Evolutionary conservation across 2,888 invertebrate genomes (phyloP), one percentile per base, ranked within the genome.

Genomic region (Ectemnius lituratus): DNA sequence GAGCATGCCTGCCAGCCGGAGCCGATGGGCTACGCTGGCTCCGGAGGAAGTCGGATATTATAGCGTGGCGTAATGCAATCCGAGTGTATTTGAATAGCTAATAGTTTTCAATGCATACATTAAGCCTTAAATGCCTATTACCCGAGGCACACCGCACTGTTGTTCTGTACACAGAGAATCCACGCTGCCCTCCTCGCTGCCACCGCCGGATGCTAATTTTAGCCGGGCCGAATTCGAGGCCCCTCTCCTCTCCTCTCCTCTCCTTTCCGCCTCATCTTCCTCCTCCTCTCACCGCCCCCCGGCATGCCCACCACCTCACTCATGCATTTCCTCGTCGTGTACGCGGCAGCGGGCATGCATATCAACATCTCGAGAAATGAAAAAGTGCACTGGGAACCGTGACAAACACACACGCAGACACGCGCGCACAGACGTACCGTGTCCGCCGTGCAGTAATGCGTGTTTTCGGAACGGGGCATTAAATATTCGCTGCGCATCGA

Each of bases 41-140:
- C 76, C 61, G 80, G 67, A 78, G 80, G 76, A 82, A 82, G 83
- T 82, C 73, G 70, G 75, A 73, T 83, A 85, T 85, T 86, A 86
- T 72, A 81, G 77, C 70, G 70, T 78, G 81, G 81, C 84, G 86
- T 87, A 88, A 88, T 88, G 84, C 87, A 88, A 88, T 88, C 85
- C 85, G 80, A 80, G 86, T 37, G 37, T 87, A 88, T 88, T 88
- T 88, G 88, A 88, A 88, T 88, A 88, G 84, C 87, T 88, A 88
- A 88, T 88, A 87, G 88, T 87, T 88, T 88, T 88, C 88, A 87
- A 88, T 88, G 88, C 88, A 88, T 88, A 88, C 85, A 88, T 88
- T 87, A 88, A 85, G 80, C 82, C 82, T 82, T 84, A 86, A 88
- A 88, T 81, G 86, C 81, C 86, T 82, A 85, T 86, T 86, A 86